These are phyloP conservation scores for Trochalopteron elliotii DNA, from an alignment of 2,113 vertebrate genomes.

Conservation along the genomic window DNA sequence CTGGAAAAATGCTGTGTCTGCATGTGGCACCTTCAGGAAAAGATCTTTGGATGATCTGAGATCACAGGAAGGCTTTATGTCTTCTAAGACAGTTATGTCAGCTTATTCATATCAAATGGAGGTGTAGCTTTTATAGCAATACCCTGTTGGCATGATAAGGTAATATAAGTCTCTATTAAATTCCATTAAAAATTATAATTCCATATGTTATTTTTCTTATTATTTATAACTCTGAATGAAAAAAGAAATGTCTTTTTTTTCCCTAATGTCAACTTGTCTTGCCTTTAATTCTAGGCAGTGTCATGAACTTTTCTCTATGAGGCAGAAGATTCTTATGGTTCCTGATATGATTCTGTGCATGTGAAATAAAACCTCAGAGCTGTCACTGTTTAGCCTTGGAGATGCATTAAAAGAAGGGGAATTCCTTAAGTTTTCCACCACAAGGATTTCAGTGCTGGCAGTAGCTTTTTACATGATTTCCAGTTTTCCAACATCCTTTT, in stretches of 20 bases:
- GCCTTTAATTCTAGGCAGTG: neutral
- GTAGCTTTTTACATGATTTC: neutral
- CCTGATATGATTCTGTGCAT: neutral
- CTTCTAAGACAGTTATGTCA: neutral
- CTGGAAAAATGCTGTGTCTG: neutral
- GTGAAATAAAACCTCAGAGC: neutral
- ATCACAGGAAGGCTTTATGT: neutral
- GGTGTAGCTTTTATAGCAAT: neutral
- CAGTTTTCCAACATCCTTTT: neutral
- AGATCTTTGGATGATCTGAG: neutral
- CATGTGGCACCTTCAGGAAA: neutral
- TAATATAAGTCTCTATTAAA: neutral
- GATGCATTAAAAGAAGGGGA: neutral
- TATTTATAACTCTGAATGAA: neutral
- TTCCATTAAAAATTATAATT: neutral
- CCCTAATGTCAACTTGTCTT: neutral
- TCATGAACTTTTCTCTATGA: neutral
- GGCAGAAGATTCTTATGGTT: neutral
- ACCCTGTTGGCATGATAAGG: rapidly evolving
- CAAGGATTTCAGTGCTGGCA: neutral
- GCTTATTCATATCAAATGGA: neutral
- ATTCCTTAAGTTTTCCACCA: neutral
- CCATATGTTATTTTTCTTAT: neutral
- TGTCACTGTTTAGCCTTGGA: neutral
- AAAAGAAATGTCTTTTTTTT: neutral